Percentiles rank a stretch among this genome's conserved stretches.
Evolutionary conservation across 2,113 vertebrate species (phyloP).

Genomic region (Hystrix cristata): DNA sequence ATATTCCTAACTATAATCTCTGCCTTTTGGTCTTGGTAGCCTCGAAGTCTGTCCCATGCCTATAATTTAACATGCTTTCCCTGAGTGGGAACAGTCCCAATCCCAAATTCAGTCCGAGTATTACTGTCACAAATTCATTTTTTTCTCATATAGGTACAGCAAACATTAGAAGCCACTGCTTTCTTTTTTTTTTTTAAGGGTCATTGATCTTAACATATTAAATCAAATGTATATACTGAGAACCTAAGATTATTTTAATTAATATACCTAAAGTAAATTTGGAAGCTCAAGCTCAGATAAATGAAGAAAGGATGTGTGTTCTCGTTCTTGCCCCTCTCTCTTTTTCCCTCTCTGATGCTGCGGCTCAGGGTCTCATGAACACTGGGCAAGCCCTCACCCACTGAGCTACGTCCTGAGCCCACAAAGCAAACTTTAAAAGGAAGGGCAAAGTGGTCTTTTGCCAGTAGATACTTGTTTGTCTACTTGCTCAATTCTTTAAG

Average conservation of each 20-base stretch:
- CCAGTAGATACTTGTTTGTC: not conserved
- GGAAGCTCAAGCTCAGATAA: slow-evolving; percentile 27
- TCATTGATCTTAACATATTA: slow-evolving; percentile 9
- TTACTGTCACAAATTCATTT: not conserved
- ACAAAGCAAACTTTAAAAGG: slow-evolving; percentile 13
- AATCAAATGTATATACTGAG: not conserved
- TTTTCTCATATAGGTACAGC: not conserved
- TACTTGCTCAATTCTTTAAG: not conserved
- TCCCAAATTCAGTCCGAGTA: not conserved
- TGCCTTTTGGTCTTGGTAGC: not conserved
- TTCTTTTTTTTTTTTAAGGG: not conserved
- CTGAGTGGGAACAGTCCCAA: not conserved
- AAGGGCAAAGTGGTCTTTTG: not conserved
- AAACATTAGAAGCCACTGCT: slow-evolving; percentile 7
- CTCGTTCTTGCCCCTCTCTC: not conserved
- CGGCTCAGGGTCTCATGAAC: not conserved
- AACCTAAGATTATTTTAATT: slow-evolving; percentile 13
- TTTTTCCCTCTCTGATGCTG: not conserved
- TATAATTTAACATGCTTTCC: not conserved
- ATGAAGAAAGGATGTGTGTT: not conserved
- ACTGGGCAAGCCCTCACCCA: not conserved
- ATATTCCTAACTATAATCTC: not conserved
- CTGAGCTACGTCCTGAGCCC: not conserved
- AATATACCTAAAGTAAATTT: slow-evolving; percentile 9
- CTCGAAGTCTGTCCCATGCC: not conserved